phyloP scores from a whole-genome alignment of 2,797 vertebrate species.

The Malacoraja senta region DNA sequence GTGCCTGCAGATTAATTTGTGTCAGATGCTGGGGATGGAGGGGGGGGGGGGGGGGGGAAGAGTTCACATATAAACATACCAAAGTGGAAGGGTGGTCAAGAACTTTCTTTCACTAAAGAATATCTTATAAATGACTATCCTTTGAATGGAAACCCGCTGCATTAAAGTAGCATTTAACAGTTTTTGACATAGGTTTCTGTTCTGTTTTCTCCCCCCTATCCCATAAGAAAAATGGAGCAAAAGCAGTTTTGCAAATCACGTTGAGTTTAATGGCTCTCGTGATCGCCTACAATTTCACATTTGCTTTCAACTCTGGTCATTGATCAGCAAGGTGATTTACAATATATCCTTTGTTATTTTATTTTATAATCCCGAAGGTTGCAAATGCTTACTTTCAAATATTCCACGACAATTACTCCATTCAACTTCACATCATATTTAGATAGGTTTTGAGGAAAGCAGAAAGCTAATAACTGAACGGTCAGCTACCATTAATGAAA shows the following conservation, averaged over 20 bases:
- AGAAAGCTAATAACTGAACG: conserved; percentile 59
- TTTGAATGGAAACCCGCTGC: background rate
- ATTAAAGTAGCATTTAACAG: background rate
- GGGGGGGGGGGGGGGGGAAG: conserved; percentile 46
- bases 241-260: background rate
- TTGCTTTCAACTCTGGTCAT: conserved; percentile 26
- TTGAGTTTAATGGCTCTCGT: background rate
- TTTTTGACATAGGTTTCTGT: background rate
- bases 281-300: conserved; percentile 13
- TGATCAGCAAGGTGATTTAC: conserved; percentile 6
- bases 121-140: background rate
- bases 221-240: background rate
- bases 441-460: conserved; percentile 39
- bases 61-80: conserved; percentile 36
- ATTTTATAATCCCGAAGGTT: conserved; percentile 26
- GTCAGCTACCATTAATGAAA: conserved; percentile 64
- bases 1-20: conserved; percentile 54
- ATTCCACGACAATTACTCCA: background rate
- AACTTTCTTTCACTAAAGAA: conserved; percentile 29
- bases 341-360: conserved; percentile 28
- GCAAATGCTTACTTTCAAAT: background rate
- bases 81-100: conserved; percentile 27
- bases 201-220: background rate
- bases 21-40: conserved; percentile 46
- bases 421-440: conserved; percentile 23